Percentiles rank a stretch among this genome's conserved stretches.
These are phyloP conservation scores for Glaucopsyche alexis DNA, from an alignment of 2,888 invertebrate genomes.

Conservation along the genomic window DNA sequence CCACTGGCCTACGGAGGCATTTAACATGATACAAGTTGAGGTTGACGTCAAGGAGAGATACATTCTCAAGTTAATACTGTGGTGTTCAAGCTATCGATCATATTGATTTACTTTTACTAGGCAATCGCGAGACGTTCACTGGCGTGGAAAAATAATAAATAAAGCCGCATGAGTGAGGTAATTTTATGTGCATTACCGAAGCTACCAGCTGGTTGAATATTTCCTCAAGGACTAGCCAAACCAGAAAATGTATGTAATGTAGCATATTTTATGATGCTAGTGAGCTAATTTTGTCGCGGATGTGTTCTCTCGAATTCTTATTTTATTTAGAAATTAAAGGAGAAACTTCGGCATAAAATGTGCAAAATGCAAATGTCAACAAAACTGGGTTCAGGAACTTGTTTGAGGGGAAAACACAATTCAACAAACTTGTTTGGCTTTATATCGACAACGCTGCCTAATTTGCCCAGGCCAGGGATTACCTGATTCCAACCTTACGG, in stretches of 20 bases:
- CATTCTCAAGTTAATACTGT: too few relatives aligned
- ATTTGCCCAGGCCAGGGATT: neutral
- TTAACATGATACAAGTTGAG: too few relatives aligned
- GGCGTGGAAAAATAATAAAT: neutral
- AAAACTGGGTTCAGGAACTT: conserved; percentile 11
- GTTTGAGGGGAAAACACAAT: neutral
- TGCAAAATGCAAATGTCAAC: conserved; percentile 24
- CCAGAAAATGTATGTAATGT: too few relatives aligned
- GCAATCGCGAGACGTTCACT: neutral
- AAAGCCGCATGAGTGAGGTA: neutral
- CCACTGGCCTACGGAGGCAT: too few relatives aligned
- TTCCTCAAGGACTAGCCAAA: too few relatives aligned
- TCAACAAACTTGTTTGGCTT: conserved; percentile 8
- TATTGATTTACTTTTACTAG: neutral
- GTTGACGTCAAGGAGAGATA: too few relatives aligned
- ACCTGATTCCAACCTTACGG: neutral
- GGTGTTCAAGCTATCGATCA: too few relatives aligned
- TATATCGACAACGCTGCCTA: neutral
- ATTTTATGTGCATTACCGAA: too few relatives aligned
- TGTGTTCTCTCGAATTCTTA: too few relatives aligned
- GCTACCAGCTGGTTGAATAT: too few relatives aligned
- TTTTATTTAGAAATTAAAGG: neutral
- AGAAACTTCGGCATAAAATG: neutral
- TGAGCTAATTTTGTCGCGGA: too few relatives aligned
- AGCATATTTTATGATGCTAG: too few relatives aligned